These are phyloP conservation scores for Phyllotis vaccarum DNA, from an alignment of 2,797 vertebrate species.

Conservation along the genomic window DNA sequence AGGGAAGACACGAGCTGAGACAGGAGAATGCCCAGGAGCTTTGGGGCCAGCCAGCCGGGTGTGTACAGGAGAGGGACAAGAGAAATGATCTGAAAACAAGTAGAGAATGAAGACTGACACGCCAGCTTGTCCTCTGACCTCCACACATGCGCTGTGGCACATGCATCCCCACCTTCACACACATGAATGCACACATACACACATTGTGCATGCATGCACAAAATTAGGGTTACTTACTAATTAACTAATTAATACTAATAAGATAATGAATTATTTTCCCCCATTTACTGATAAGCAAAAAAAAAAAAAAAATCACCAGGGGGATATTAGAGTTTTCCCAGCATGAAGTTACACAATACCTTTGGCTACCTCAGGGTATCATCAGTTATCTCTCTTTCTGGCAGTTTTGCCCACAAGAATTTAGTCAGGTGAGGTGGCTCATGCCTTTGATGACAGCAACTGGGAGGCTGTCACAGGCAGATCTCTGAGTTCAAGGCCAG, in stretches of 20 bases:
- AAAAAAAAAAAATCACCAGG: not conserved
- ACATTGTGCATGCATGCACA: not conserved
- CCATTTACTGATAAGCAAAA: not conserved
- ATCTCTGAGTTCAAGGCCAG: not conserved
- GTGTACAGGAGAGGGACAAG: not conserved
- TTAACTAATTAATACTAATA: not conserved
- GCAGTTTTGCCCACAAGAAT: not conserved
- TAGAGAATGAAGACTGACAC: not conserved
- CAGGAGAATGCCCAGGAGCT: not conserved
- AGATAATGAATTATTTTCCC: not conserved
- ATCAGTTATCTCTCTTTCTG: too few relatives aligned
- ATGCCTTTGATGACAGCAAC: too few relatives aligned
- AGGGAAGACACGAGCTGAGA: not conserved
- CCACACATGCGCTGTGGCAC: not conserved
- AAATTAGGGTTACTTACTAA: not conserved
- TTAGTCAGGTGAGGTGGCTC: too few relatives aligned
- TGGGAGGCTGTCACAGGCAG: too few relatives aligned
- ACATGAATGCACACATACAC: not conserved
- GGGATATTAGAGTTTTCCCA: not conserved
- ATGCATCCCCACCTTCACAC: not conserved
- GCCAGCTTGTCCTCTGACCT: not conserved
- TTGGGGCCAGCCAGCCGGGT: not conserved
- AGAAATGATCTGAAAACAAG: not conserved
- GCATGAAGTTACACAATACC: too few relatives aligned
- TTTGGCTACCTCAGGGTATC: too few relatives aligned